These are phyloP conservation scores for Ruditapes philippinarum DNA, from an alignment of 1,140 invertebrate genomes.

Conservation along the genomic window DNA sequence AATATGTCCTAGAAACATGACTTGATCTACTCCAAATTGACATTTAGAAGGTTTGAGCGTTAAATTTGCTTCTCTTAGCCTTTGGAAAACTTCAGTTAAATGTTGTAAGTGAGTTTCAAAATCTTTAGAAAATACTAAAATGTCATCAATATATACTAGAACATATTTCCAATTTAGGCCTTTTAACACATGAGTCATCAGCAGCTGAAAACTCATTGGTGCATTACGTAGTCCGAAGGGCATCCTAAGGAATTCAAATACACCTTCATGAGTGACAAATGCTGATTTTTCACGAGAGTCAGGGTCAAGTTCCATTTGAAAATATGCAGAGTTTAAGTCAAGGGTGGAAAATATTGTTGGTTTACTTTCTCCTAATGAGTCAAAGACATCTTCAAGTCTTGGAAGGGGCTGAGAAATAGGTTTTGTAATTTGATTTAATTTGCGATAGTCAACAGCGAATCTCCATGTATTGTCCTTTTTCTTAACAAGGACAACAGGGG, in stretches of 20 bases:
- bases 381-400: conserved; percentile 57
- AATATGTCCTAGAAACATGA: conserved; percentile 68
- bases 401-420: conserved; percentile 18
- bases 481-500: conserved; percentile 71
- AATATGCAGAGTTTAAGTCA: conserved; percentile 40
- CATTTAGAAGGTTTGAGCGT: conserved; percentile 68
- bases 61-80: conserved; percentile 37
- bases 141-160: conserved; percentile 68
- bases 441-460: conserved; percentile 73
- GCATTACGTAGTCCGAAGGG: conserved; percentile 67
- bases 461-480: conserved; percentile 65
- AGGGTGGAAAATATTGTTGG: conserved; percentile 31
- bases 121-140: conserved; percentile 59
- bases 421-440: conserved; percentile 66
- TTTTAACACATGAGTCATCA: conserved; percentile 61
- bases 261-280: conserved; percentile 61
- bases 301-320: conserved; percentile 48
- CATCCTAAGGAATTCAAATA: conserved; percentile 56
- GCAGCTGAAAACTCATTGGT: conserved; percentile 34
- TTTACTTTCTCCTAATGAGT: conserved; percentile 53
- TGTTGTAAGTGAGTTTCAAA: conserved; percentile 65
- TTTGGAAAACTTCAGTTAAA: conserved; percentile 62
- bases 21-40: conserved; percentile 44
- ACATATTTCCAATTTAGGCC: conserved; percentile 51
- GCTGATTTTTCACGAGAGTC: conserved; percentile 41